Percentiles rank a stretch among this genome's conserved stretches.
These are phyloP conservation scores for Holothuria scabra DNA, from an alignment of 53 echinoderm and acorn worm genomes.

Conservation along the genomic window DNA sequence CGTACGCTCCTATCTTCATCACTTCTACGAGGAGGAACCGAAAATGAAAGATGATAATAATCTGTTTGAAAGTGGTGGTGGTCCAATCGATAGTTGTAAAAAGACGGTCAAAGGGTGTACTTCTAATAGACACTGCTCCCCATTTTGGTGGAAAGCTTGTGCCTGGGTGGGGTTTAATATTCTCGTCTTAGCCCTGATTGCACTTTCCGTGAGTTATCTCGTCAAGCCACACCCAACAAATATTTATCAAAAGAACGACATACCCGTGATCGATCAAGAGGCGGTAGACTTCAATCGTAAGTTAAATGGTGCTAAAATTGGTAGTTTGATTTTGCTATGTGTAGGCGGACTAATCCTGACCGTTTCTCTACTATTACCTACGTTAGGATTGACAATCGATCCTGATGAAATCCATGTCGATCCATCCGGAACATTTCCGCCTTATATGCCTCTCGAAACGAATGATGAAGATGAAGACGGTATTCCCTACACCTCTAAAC, in stretches of 20 bases:
- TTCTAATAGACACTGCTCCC: conserved; percentile 59
- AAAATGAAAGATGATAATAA: conserved; percentile 67
- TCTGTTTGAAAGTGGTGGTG: conserved; percentile 60
- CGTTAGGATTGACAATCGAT: conserved; percentile 62
- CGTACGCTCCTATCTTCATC: conserved; percentile 91
- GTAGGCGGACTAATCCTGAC: conserved; percentile 88
- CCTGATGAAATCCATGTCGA: conserved; percentile 80
- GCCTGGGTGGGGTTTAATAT: conserved; percentile 93
- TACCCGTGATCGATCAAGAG: conserved; percentile 83
- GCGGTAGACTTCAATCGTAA: conserved; percentile 78
- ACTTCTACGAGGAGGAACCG: conserved; percentile 97
- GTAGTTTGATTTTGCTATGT: conserved; percentile 90
- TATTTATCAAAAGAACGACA: conserved; percentile 59
- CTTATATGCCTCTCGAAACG: conserved; percentile 89
- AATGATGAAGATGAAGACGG: conserved; percentile 84
- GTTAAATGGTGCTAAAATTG: conserved; percentile 87
- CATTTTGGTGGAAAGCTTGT: conserved; percentile 97
- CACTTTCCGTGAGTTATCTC: conserved; percentile 88
- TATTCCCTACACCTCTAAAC: conserved; percentile 93
- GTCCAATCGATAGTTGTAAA: conserved; percentile 51
- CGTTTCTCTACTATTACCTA: conserved; percentile 84
- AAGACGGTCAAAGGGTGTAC: conserved; percentile 36
- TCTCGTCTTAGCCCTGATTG: conserved; percentile 84
- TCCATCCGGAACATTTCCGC: conserved; percentile 88
- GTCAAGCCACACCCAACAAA: conserved; percentile 62